These are phyloP conservation scores for Drosophila recens DNA, from an alignment of 2,888 invertebrate genomes.

Conservation along the genomic window DNA sequence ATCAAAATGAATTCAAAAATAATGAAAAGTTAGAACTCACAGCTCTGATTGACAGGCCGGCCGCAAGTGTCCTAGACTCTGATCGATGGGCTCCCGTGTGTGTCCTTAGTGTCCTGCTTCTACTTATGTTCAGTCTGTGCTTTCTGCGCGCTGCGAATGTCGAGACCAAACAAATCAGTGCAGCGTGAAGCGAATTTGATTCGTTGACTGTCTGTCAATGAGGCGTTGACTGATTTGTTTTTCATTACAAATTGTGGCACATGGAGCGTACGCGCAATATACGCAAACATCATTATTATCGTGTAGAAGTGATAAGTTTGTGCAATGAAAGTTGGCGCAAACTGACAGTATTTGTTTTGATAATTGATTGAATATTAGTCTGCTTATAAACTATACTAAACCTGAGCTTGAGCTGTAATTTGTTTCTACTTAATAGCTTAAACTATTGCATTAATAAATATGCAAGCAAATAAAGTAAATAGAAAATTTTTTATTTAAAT, in stretches of 20 bases:
- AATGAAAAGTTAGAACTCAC: constrained; percentile 19
- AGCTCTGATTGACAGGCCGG: constrained; percentile 23
- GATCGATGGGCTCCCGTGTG: constrained; percentile 57
- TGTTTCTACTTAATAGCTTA: not conserved
- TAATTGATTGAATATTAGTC: constrained; percentile 12
- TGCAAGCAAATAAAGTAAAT: too few species aligned
- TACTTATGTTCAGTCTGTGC: constrained; percentile 16
- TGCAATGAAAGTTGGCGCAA: not conserved
- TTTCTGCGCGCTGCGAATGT: constrained; percentile 35
- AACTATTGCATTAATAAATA: too few species aligned
- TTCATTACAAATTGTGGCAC: constrained; percentile 41
- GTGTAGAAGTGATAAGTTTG: constrained; percentile 16
- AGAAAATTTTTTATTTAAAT: too few species aligned
- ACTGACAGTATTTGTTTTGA: not conserved
- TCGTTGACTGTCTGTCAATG: constrained; percentile 27
- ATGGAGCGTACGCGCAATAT: constrained; percentile 51
- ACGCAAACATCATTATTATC: constrained; percentile 11
- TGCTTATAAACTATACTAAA: not conserved
- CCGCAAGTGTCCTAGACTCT: constrained; percentile 62
- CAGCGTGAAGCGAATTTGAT: constrained; percentile 56
- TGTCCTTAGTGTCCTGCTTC: constrained; percentile 30
- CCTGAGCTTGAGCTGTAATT: not conserved
- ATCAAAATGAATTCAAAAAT: constrained; percentile 19
- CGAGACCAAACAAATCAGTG: constrained; percentile 51
- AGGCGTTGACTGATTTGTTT: constrained; percentile 64